phyloP scores from a whole-genome alignment of 1,140 invertebrate genomes.

The Olivierus martensii region DNA sequence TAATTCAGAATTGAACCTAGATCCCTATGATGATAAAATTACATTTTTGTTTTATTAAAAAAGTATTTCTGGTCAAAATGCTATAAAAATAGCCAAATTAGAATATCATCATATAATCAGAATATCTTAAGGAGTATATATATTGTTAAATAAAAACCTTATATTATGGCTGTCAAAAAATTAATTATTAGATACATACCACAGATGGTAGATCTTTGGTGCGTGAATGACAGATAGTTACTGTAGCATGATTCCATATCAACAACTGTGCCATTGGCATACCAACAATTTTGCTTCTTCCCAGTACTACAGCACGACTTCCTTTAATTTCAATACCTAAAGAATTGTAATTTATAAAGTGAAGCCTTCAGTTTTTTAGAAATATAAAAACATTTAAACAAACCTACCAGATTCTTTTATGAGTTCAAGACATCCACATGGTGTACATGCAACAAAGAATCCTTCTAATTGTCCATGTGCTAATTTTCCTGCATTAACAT shows the following conservation, averaged over 20 bases:
- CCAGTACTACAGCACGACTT: constrained; percentile 80
- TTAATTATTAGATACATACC: constrained; percentile 36
- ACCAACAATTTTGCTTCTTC: constrained; percentile 85
- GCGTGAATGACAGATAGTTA: constrained; percentile 91
- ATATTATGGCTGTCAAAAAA: too few species aligned
- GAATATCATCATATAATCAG: too few species aligned
- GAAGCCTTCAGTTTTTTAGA: too few species aligned
- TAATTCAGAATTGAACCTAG: too few species aligned
- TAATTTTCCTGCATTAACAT: constrained; percentile 76
- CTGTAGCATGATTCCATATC: constrained; percentile 93
- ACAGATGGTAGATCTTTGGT: constrained; percentile 67
- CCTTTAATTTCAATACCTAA: constrained; percentile 62
- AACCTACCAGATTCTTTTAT: constrained; percentile 50
- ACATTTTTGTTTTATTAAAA: too few species aligned
- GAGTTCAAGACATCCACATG: constrained; percentile 80
- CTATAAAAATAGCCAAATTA: too few species aligned
- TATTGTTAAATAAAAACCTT: too few species aligned
- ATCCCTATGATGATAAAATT: too few species aligned
- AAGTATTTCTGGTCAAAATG: too few species aligned
- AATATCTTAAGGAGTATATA: too few species aligned
- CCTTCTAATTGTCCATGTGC: constrained; percentile 50
- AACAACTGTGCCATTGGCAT: constrained; percentile 86
- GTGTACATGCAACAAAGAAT: constrained; percentile 78
- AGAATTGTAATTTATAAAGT: too few species aligned
- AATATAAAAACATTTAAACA: too few species aligned